These are phyloP conservation scores for Epizoanthus illoricatus DNA, from an alignment of 92 coral and sea anemone genomes.

Conservation along the genomic window DNA sequence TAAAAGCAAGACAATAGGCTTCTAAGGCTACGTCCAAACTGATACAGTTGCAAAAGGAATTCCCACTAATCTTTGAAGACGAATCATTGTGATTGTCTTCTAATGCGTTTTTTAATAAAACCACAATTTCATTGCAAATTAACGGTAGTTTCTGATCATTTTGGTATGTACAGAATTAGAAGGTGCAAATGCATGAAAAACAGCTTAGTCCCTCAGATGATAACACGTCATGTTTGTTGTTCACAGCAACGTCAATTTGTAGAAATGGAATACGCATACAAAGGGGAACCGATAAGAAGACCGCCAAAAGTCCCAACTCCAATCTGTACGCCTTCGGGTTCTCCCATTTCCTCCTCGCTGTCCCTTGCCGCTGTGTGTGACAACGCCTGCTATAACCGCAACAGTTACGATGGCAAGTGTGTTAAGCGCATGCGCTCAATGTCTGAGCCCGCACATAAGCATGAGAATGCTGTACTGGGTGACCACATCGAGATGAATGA, in stretches of 20 bases:
- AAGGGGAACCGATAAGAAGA: slow-evolving; percentile 84
- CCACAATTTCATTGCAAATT: too few species aligned
- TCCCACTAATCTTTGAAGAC: too few species aligned
- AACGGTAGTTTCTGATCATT: too few species aligned
- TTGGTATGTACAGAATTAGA: too few species aligned
- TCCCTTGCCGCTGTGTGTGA: slow-evolving; percentile 88
- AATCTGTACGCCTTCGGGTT: slow-evolving; percentile 96
- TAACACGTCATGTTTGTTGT: background rate
- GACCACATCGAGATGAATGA: slow-evolving; percentile 88
- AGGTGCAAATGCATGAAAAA: too few species aligned
- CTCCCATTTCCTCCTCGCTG: slow-evolving; percentile 89
- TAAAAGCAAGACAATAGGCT: too few species aligned
- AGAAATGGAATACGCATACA: slow-evolving; percentile 94
- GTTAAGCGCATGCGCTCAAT: slow-evolving; percentile 86
- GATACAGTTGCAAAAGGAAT: too few species aligned
- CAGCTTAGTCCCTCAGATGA: too few species aligned
- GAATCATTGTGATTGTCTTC: too few species aligned
- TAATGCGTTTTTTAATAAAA: too few species aligned
- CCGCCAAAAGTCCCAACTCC: slow-evolving; percentile 75
- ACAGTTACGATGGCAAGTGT: slow-evolving; percentile 83
- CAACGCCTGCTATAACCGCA: slow-evolving; percentile 84
- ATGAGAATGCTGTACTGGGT: slow-evolving; percentile 73
- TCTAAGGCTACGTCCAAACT: too few species aligned
- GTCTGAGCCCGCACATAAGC: slow-evolving; percentile 83
- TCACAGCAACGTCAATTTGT: slow-evolving; percentile 90